Percentiles rank a stretch among this genome's conserved stretches.
These are phyloP conservation scores for Helicorthomorpha holstii DNA, from an alignment of 1,140 invertebrate species.

Conservation along the genomic window DNA sequence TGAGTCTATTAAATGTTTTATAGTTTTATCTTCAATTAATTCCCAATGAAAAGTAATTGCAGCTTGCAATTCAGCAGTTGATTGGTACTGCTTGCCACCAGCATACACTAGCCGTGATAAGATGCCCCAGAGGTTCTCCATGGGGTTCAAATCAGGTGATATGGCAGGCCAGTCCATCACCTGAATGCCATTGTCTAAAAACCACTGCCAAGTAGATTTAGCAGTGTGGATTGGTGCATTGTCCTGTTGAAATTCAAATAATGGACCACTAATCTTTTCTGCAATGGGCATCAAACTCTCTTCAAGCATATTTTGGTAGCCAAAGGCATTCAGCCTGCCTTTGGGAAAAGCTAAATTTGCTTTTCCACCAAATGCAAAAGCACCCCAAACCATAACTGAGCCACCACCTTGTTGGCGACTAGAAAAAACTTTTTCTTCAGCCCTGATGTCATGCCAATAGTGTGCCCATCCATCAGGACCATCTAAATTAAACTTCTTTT, in stretches of 20 bases:
- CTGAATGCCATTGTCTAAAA: slow-evolving; percentile 13
- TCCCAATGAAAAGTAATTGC: not conserved
- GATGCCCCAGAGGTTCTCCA: slow-evolving; percentile 24
- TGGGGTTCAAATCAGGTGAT: slow-evolving; percentile 25
- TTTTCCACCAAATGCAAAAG: slow-evolving; percentile 2
- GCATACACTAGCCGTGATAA: slow-evolving; percentile 9
- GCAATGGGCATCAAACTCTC: slow-evolving; percentile 1
- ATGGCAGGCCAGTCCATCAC: slow-evolving; percentile 22
- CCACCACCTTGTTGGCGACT: slow-evolving; percentile 3
- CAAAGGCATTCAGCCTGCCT: not conserved
- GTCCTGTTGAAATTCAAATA: slow-evolving; percentile 19
- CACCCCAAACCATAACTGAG: slow-evolving; percentile 4
- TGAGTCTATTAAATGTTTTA: not conserved
- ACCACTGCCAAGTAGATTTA: slow-evolving; percentile 17
- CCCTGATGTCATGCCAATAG: slow-evolving; percentile 7
- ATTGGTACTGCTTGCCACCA: slow-evolving; percentile 4
- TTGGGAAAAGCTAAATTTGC: slow-evolving; percentile 3
- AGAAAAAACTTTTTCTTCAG: not conserved
- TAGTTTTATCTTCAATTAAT: not conserved
- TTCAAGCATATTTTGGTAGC: not conserved
- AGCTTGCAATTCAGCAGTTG: slow-evolving; percentile 2
- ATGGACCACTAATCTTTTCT: slow-evolving; percentile 5
- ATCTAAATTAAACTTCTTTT: slow-evolving; percentile 11
- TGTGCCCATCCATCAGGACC: slow-evolving; percentile 11
- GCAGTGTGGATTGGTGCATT: too few relatives aligned